Evolutionary conservation across 2,888 invertebrate genomes (phyloP).

Genomic region (Pseudococcus viburni): DNA sequence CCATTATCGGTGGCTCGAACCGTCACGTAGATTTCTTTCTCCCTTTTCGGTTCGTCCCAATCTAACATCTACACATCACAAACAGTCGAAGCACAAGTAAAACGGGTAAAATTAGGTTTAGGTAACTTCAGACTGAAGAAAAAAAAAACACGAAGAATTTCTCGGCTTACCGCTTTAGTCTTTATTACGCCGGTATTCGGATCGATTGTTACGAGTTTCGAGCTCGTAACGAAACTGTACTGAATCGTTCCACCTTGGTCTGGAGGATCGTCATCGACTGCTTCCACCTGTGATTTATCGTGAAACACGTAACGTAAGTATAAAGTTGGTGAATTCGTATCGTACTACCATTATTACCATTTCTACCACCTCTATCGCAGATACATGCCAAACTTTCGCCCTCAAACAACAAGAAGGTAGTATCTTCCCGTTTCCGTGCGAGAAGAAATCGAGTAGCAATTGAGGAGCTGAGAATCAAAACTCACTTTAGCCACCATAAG

Average conservation of each 20-base stretch:
- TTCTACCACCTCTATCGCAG: too few relatives aligned
- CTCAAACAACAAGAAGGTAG: too few relatives aligned
- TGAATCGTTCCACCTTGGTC: conserved; percentile 84
- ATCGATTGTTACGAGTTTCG: conserved; percentile 83
- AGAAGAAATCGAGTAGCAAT: too few relatives aligned
- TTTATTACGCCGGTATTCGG: conserved; percentile 82
- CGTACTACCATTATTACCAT: too few relatives aligned
- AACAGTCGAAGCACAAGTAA: background rate
- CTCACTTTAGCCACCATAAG: too few relatives aligned
- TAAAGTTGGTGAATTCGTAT: too few relatives aligned
- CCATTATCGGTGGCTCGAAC: conserved; percentile 95
- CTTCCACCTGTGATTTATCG: conserved; percentile 76
- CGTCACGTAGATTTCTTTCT: conserved; percentile 86
- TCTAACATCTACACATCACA: conserved; percentile 80
- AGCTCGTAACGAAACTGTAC: conserved; percentile 85
- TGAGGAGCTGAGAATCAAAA: too few relatives aligned
- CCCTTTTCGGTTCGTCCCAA: conserved; percentile 88
- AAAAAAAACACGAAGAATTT: too few relatives aligned
- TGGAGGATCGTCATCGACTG: conserved; percentile 81
- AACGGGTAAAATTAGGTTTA: background rate
- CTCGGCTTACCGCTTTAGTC: conserved; percentile 77
- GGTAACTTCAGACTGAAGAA: too few relatives aligned
- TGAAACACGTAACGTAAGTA: background rate
- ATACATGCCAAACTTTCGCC: too few relatives aligned
- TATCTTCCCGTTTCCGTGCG: too few relatives aligned